These are phyloP conservation scores for Cephus cinctus DNA, from an alignment of 1,140 invertebrate genomes.

Conservation along the genomic window DNA sequence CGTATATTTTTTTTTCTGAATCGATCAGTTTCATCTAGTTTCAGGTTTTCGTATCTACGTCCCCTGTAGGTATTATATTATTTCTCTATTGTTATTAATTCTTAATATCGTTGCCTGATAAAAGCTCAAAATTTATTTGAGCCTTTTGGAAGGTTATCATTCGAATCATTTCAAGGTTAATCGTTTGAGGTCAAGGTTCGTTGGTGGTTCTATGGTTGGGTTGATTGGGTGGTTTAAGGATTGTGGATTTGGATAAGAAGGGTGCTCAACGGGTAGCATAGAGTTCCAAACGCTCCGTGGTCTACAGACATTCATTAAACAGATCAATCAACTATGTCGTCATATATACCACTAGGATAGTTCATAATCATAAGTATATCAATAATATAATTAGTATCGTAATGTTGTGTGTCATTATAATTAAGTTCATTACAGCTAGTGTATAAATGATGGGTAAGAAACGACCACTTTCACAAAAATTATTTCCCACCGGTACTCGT, in stretches of 20 bases:
- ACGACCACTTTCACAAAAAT: constrained; percentile 51
- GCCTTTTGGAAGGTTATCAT: too few relatives aligned
- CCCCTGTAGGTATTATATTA: too few relatives aligned
- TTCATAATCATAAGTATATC: constrained; percentile 56
- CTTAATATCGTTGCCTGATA: too few relatives aligned
- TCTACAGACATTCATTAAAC: constrained; percentile 59
- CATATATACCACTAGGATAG: constrained; percentile 55
- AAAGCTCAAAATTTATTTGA: too few relatives aligned
- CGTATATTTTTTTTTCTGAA: too few relatives aligned
- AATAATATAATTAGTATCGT: constrained; percentile 56
- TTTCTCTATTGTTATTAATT: too few relatives aligned
- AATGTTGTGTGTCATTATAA: constrained; percentile 38
- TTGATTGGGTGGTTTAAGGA: constrained; percentile 17
- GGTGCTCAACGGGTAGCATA: constrained; percentile 50
- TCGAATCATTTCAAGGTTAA: too few relatives aligned
- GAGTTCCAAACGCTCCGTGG: constrained; percentile 58
- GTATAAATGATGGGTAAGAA: constrained; percentile 58
- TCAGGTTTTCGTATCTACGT: too few relatives aligned
- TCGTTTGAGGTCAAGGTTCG: constrained; percentile 3
- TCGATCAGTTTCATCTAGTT: too few relatives aligned
- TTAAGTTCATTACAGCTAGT: constrained; percentile 36
- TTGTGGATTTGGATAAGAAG: not conserved
- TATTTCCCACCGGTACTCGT: constrained; percentile 43
- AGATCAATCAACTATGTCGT: constrained; percentile 57
- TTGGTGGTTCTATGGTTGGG: constrained; percentile 1